Evolutionary conservation across 92 coral and sea anemone species (phyloP), one percentile per base, ranked within the genome.

Genomic region (Umimayanthus kanabou): DNA sequence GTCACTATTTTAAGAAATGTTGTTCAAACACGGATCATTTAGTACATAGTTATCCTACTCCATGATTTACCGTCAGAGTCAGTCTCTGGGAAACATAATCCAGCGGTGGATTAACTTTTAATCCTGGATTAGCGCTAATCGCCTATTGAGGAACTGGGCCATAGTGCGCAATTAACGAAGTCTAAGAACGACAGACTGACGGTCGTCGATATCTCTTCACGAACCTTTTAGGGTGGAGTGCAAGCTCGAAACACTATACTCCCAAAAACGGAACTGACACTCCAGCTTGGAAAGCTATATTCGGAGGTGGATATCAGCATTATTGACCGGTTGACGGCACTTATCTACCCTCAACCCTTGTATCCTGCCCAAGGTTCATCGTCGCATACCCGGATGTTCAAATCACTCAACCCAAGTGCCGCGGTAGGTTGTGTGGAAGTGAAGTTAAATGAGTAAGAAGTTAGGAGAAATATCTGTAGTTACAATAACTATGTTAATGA

Each of bases 231-330:
- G 99, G 94, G 95, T 29, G 94, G 91, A 50, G 94, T 97, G 39
- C 99, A 97, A 84, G 92, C 96, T 25, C 95, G 98, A 43, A 94
- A 92, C 88, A 87, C 93, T 30, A 92, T 95, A 18, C 50, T 94
- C 7, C 99, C 99, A 50, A 97, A 93, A 78, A 91, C 95, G 4
- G 99, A 97, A 85, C 81, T 97, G 66, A 84, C 91, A 20, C 72
- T 97, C 57, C 95, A 93, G 80, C 91, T 97, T 50, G 99, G 99
- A 33, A 87, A 92, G 89, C 84, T 95, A 75, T 93, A 87, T 39
- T 92, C 92, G 28, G 98, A 95, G 88, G 86, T 97, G 80, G 99
- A 97, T 88, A 88, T 97, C 80, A 94, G 96, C 53, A 88, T 97
- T 57, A 92, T 97, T 39, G 99, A 97, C 89, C 92, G 99, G 73